phyloP scores from a whole-genome alignment of 2,797 vertebrate genomes.

The Myotis planiceps region DNA sequence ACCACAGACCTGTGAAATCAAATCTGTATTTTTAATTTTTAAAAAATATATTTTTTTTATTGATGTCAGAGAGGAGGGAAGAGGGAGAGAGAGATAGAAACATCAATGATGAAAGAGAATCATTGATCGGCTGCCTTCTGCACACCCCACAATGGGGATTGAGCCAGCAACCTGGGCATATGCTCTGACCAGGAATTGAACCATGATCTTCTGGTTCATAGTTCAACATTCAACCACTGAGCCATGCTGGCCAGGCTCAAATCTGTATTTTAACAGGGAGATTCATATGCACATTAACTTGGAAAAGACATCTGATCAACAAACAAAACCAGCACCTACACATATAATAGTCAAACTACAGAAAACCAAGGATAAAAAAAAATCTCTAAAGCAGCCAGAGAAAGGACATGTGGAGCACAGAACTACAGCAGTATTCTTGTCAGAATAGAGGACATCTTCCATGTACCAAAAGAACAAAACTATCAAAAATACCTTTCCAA shows the following conservation, averaged over 20 bases:
- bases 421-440: background rate
- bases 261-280: background rate
- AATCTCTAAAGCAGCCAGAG: background rate
- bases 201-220: too few relatives aligned
- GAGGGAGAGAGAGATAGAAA: too few relatives aligned
- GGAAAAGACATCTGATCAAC: background rate
- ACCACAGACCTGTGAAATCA: background rate
- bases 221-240: too few relatives aligned
- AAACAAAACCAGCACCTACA: background rate
- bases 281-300: background rate
- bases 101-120: too few relatives aligned
- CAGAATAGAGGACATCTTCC: background rate
- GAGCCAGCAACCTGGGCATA: too few relatives aligned
- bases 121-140: too few relatives aligned
- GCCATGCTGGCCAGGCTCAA: background rate
- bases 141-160: too few relatives aligned
- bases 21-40: background rate
- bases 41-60: background rate
- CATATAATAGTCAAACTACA: background rate
- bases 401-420: background rate
- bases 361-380: background rate
- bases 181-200: too few relatives aligned
- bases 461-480: background rate
- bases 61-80: too few relatives aligned
- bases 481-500: background rate